Evolutionary conservation across 1,140 invertebrate genomes (phyloP).

Genomic region (Meloidogyne hapla): DNA sequence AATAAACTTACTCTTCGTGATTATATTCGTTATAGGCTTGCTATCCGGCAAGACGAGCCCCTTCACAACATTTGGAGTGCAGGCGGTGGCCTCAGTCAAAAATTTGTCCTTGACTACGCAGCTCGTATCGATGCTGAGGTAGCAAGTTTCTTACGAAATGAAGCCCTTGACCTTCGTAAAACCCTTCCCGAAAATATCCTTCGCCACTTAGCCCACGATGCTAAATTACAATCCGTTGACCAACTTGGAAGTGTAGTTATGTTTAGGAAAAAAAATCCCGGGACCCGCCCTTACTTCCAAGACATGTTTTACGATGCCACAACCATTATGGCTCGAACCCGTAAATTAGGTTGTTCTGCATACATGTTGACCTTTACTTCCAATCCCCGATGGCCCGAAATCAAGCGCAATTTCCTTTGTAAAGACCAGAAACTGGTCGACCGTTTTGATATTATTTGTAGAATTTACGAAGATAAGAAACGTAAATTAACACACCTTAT

Average conservation of each 20-base stretch:
- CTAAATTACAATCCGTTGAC: not conserved
- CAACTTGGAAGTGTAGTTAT: slow-evolving; percentile 9
- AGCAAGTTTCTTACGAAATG: not conserved
- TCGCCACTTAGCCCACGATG: not conserved
- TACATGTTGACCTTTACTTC: slow-evolving; percentile 4
- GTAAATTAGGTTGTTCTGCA: not conserved
- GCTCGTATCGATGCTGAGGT: not conserved
- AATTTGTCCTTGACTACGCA: not conserved
- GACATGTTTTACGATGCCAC: not conserved
- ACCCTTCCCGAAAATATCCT: slow-evolving; percentile 1
- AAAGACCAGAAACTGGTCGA: not conserved
- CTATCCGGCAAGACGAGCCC: not conserved
- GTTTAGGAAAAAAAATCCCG: not conserved
- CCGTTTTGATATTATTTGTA: slow-evolving; percentile 1
- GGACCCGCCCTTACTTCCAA: not conserved
- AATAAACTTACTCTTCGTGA: not conserved
- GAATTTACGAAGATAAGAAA: not conserved
- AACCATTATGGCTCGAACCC: not conserved
- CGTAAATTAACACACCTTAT: not conserved
- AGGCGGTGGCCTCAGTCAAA: not conserved
- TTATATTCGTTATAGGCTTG: not conserved
- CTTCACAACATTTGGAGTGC: not conserved
- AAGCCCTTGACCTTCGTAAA: not conserved
- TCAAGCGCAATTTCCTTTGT: not conserved
- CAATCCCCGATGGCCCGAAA: not conserved